These are phyloP conservation scores for Caenorhabditis remanei DNA, from an alignment of 1,140 invertebrate species.

Conservation along the genomic window DNA sequence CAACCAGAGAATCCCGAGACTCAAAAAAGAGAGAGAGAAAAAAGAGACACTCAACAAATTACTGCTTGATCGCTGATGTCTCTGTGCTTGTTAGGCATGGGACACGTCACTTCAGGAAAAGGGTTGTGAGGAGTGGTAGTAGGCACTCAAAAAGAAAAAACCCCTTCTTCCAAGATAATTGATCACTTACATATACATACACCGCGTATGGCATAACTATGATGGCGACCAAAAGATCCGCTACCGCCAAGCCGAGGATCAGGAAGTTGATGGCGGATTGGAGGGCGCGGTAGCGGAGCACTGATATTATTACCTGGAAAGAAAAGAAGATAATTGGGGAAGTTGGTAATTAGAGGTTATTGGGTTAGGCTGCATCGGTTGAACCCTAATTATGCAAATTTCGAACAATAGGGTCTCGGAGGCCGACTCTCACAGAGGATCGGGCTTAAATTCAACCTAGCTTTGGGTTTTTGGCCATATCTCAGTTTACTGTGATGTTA, in stretches of 20 bases:
- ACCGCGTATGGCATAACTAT: slow-evolving; percentile 98
- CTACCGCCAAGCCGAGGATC: slow-evolving; percentile 95
- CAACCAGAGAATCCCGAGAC: neutral
- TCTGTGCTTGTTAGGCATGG: slow-evolving; percentile 2
- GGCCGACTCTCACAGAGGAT: too few relatives aligned
- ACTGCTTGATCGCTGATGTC: slow-evolving; percentile 42
- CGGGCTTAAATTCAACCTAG: too few relatives aligned
- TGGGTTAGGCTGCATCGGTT: too few relatives aligned
- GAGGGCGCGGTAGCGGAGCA: slow-evolving; percentile 88
- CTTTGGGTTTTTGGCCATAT: too few relatives aligned
- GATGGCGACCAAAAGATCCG: slow-evolving; percentile 93
- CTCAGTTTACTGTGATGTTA: too few relatives aligned
- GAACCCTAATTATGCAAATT: too few relatives aligned
- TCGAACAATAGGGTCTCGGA: too few relatives aligned
- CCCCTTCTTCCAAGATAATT: slow-evolving; percentile 41
- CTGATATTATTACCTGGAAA: slow-evolving; percentile 87
- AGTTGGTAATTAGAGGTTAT: too few relatives aligned
- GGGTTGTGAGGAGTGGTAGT: neutral
- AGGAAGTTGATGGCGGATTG: slow-evolving; percentile 98
- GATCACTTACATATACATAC: slow-evolving; percentile 89
- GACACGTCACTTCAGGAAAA: slow-evolving; percentile 41
- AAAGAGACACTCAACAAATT: slow-evolving; percentile 48
- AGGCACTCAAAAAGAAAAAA: neutral
- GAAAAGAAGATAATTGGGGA: neutral
- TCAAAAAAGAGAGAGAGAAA: neutral